Base-by-base conservation (phyloP, 2,888 invertebrate genomes). In the Apamea epomidion region DNA sequence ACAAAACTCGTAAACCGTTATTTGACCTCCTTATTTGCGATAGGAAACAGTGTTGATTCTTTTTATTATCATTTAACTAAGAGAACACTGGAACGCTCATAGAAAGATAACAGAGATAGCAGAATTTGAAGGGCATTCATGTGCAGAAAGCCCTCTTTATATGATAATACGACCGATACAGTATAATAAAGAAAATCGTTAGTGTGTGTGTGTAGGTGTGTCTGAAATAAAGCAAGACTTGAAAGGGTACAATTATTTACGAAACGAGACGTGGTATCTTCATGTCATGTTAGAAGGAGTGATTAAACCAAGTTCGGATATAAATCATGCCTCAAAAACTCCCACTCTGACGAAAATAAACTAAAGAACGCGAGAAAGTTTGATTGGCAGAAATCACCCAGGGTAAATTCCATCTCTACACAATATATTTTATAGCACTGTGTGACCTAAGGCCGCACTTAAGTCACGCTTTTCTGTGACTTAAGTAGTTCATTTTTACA, bases 61-160 rank as follows among this genome's bases (percentile, higher is more conserved):
- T 64, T 51, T 67, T 58, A 67, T 67, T 58, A 67, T 84, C 73
- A 54, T 71, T 62, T 67, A 67, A 29, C 37, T 64, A 65, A n/a
- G 25, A 72, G 37, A 58, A 65, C 29, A 68, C 16, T 68, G 21
- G 29, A 51, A 73, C 16, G 51, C 65, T 14, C 60, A 82, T 65
- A 54, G 74, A 78, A 48, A 68, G 64, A 85, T 82, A 85, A 81
- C 8, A 74, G n/a, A 65, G 65, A 77, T 74, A 51, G 25, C 71
- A 32, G 25, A 68, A 62, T 62, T 64, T 69, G 64, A 85, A 84
- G 74, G 78, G 1, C 68, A 68, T 62, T 37, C 1, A 72, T 78
- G 60, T 68, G 67, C 74, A 74, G n/a, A 37, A 69, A 60, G 32
- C 60, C 48, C 16, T 25, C 18, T 25, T 29, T 64, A 16, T 74